Base-by-base conservation (phyloP, 2,888 invertebrate species). In the Disparrhopalites patrizii region DNA sequence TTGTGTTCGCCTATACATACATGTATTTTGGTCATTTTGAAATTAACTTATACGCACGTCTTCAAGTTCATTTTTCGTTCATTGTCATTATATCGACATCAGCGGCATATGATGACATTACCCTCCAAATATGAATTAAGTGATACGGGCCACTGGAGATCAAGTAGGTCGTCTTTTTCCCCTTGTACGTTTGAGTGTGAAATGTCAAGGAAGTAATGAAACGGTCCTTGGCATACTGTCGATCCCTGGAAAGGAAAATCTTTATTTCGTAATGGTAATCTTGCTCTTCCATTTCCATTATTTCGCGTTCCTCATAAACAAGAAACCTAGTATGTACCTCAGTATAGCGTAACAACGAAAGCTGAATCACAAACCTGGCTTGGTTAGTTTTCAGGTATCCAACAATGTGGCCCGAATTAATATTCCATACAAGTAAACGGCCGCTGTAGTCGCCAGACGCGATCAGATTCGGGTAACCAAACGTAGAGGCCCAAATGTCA, bases 401-500 rank as follows among this genome's bases (percentile, higher is more conserved):
- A 8, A 68, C 68, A 38, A 68, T 55, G 50, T 61, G 66, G 2
- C 63, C 68, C n/a, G 68, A 68, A 56, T 66, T 68, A 18, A 68
- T 68, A 31, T 66, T 66, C 68, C 68, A 68, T 1, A 68, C 66
- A 1, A 68, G 30, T 2, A 68, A 47, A 1, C 62, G 43, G 1
- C 68, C 68, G 38, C 63, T 64, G 61, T 66, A 68, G 28, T 68
- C 68, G 1, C 65, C 68, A 18, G 68, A 68, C 3, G 68, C 68
- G 18, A 68, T 65, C 5, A 68, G 33, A 62, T 68, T 61, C 18
- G 68, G 68, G 18, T 38, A 66, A 1, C 68, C 63, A 30, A 66
- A 66, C 5, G 56, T 62, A 18, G 58, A 36, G 0, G 64, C 58
- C 68, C 68, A 68, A 60, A 68, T 65, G 51, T 68, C 68, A 61